Evolutionary conservation across 2,888 invertebrate species (phyloP).

Genomic region (Ptilodon capucinus): DNA sequence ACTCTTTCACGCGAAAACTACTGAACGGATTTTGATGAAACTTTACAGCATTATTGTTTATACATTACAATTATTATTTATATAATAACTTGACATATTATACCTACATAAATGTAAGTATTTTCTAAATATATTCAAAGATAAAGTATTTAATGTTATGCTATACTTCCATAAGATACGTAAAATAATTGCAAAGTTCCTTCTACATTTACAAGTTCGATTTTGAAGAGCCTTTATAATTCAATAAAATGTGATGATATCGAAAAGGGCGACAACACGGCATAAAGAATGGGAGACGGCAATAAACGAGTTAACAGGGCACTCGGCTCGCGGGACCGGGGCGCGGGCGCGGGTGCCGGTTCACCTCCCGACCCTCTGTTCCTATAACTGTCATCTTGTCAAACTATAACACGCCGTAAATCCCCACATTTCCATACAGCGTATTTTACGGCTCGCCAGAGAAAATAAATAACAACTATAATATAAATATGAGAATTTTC

Average conservation of each 20-base stretch:
- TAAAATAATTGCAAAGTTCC: constrained; percentile 5
- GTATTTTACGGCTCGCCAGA: constrained; percentile 76
- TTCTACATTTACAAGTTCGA: constrained; percentile 10
- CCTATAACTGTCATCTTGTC: constrained; percentile 80
- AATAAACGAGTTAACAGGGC: constrained; percentile 67
- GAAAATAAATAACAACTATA: constrained; percentile 80
- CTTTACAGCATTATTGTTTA: too few species aligned
- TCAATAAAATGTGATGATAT: constrained; percentile 47
- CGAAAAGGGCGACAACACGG: constrained; percentile 37
- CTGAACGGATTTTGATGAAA: too few species aligned
- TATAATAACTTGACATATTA: too few species aligned
- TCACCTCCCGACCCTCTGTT: constrained; percentile 28
- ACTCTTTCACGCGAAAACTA: too few species aligned
- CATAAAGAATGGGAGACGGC: constrained; percentile 52
- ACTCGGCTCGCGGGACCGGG: constrained; percentile 40
- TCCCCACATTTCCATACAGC: constrained; percentile 77
- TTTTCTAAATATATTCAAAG: too few species aligned
- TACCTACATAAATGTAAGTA: too few species aligned
- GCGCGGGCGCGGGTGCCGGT: constrained; percentile 23
- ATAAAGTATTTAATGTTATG: too few species aligned
- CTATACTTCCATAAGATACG: too few species aligned
- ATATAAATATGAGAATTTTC: constrained; percentile 75
- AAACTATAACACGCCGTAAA: constrained; percentile 71
- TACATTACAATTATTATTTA: too few species aligned
- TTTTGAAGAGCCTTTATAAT: constrained; percentile 33